Percentiles rank a stretch among this genome's conserved stretches.
Conservation (phyloP, 2,888 invertebrate species). For the Protodeltote pygarga region DNA sequence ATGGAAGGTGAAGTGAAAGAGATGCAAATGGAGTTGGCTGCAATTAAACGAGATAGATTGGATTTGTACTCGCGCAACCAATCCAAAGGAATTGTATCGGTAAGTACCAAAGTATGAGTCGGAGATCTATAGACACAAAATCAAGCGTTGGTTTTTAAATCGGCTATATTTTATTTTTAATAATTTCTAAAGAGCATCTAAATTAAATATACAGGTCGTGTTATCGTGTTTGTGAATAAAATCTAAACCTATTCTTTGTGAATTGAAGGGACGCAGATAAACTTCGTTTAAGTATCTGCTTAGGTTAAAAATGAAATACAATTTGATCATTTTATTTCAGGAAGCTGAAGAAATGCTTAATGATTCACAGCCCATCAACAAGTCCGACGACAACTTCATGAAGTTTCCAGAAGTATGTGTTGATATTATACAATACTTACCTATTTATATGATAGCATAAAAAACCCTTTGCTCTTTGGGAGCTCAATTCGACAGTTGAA, state of each 20-base stretch:
- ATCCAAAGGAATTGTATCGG: slow-evolving; percentile 14
- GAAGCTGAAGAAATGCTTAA: slow-evolving; percentile 11
- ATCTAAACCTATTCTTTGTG: too few species aligned
- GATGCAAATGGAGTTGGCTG: slow-evolving; percentile 75
- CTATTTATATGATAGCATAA: too few species aligned
- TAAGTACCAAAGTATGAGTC: slow-evolving; percentile 5
- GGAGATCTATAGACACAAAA: neutral
- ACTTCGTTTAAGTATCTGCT: too few species aligned
- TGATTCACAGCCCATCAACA: neutral
- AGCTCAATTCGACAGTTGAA: too few species aligned
- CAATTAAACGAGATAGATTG: slow-evolving; percentile 65
- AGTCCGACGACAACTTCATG: slow-evolving; percentile 7
- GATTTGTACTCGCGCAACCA: slow-evolving; percentile 50
- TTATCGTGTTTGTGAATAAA: too few species aligned
- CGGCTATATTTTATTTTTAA: neutral
- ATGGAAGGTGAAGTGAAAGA: slow-evolving; percentile 80
- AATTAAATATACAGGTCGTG: too few species aligned
- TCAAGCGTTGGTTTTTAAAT: neutral
- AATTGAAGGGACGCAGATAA: too few species aligned
- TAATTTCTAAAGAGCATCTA: too few species aligned
- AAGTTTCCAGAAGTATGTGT: slow-evolving; percentile 30
- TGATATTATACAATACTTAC: neutral
- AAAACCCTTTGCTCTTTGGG: too few species aligned
- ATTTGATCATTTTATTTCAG: slow-evolving; percentile 9
- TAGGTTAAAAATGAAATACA: too few species aligned